Base-by-base conservation (phyloP, 2,113 vertebrate species). In the Tupaia chinensis region DNA sequence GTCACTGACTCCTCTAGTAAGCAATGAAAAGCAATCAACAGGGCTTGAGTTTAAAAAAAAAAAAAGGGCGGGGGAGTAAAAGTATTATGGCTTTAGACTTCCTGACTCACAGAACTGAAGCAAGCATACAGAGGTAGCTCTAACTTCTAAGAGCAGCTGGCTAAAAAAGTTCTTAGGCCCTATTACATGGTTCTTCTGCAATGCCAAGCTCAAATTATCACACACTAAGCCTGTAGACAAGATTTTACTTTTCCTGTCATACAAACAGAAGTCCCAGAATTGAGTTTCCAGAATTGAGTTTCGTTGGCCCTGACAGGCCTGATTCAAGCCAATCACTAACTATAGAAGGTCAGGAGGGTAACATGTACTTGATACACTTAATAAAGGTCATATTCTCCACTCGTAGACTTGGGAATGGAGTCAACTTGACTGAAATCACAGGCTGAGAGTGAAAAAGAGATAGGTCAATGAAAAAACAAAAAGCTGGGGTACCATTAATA, bases 291-390 rank as follows among this genome's bases (percentile, higher is more conserved):
- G 19, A 86, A 84, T 11, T 92, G 58, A 73, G 23, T 92, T 63
- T 53, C 25, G 81, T 29, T 69, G 63, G 27, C 56, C 25, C 27
- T 89, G 20, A 72, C 2, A 69, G 53, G 16, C 54, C 69, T 89
- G 23, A 74, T 19, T 81, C 90, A 72, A 95, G 90, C 34, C 56
- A 80, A 66, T 78, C 69, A 56, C 10, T 60, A 14, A 61, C 44
- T 53, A 22, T 3, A 16, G 76, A 16, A 77, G 5, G 8, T 7
- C 29, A 60, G 17, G 12, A 91, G 29, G 16, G n/a, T 72, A 14
- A 95, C 93, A 94, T 68, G 54, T 7, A 89, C 88, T 91, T 83
- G 20, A 85, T 61, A 89, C 61, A 56, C 72, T 93, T 79, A 91
- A 25, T 27, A 74, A 74, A 86, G 53, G 20, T 86, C 27, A 82